These are phyloP conservation scores for Holcopasites calliopsidis DNA, from an alignment of 1,140 invertebrate genomes.

Conservation along the genomic window DNA sequence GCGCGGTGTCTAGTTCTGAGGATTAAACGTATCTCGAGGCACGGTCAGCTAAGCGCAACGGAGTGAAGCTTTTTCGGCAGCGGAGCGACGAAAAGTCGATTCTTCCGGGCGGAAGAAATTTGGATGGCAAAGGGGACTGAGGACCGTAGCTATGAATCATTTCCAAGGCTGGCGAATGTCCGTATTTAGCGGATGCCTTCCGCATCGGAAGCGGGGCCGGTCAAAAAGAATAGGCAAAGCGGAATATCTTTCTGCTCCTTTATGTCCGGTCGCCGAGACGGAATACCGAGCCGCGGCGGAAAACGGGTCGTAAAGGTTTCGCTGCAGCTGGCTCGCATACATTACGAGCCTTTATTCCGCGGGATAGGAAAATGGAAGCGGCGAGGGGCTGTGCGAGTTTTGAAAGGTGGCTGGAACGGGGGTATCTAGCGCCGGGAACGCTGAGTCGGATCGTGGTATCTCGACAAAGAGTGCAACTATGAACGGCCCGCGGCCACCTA, in stretches of 20 bases:
- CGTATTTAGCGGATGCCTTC: constrained; percentile 36
- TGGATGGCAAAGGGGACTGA: not conserved
- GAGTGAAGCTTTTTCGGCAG: not conserved
- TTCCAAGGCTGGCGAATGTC: constrained; percentile 21
- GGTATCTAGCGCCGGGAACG: not conserved
- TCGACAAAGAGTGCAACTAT: not conserved
- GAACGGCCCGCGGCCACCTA: not conserved
- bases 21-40: too few relatives aligned
- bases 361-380: constrained; percentile 36
- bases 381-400: constrained; percentile 17
- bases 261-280: constrained; percentile 34
- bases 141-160: not conserved
- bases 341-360: constrained; percentile 28
- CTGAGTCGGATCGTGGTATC: constrained; percentile 14
- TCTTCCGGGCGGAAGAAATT: not conserved
- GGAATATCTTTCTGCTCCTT: constrained; percentile 48
- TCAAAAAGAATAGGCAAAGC: constrained; percentile 40
- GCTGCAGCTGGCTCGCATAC: constrained; percentile 41
- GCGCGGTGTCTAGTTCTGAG: too few relatives aligned
- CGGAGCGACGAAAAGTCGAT: not conserved
- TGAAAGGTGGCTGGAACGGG: constrained; percentile 17
- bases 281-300: constrained; percentile 8
- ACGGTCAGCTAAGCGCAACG: not conserved
- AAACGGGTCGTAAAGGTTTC: constrained; percentile 46
- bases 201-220: not conserved